Evolutionary conservation across 2,113 vertebrate species (phyloP).

Genomic region (Scatophagus argus): DNA sequence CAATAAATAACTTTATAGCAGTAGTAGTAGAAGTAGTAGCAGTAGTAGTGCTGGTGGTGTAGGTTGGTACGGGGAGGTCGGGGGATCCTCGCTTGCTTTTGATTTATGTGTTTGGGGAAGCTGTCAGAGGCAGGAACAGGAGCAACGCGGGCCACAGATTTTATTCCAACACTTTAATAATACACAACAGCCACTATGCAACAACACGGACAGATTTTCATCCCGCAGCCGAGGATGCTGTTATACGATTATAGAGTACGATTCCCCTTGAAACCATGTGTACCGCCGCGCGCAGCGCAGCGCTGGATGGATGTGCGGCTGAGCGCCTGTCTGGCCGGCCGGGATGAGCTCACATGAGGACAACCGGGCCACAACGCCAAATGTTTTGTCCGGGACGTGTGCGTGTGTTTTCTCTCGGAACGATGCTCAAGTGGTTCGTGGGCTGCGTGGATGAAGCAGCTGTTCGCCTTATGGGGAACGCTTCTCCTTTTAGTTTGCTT

Average conservation of each 20-base stretch:
- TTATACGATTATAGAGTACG: constrained; percentile 41
- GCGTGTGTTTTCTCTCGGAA: constrained; percentile 50
- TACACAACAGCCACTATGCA: constrained; percentile 79
- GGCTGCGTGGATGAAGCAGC: constrained; percentile 39
- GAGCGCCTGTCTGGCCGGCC: background rate
- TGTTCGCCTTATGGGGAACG: constrained; percentile 36
- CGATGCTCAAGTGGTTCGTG: constrained; percentile 46
- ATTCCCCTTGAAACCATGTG: constrained; percentile 19
- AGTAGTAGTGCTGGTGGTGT: constrained; percentile 23
- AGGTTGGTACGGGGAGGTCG: constrained; percentile 78
- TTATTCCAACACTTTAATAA: constrained; percentile 86
- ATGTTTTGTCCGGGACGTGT: constrained; percentile 40
- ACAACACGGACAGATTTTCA: constrained; percentile 43
- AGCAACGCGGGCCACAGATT: constrained; percentile 82
- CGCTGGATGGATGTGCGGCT: constrained; percentile 21
- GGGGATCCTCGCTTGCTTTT: constrained; percentile 80
- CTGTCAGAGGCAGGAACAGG: constrained; percentile 81
- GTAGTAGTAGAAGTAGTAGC: constrained; percentile 51
- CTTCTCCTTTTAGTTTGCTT: constrained; percentile 28
- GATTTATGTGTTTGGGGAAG: constrained; percentile 88
- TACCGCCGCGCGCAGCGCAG: background rate
- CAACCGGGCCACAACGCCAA: background rate
- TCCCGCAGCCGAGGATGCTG: constrained; percentile 1
- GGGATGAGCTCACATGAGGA: constrained; percentile 53
- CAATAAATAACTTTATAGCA: constrained; percentile 82